Base-by-base conservation (phyloP, 2,113 vertebrate species). In the Lophius piscatorius region DNA sequence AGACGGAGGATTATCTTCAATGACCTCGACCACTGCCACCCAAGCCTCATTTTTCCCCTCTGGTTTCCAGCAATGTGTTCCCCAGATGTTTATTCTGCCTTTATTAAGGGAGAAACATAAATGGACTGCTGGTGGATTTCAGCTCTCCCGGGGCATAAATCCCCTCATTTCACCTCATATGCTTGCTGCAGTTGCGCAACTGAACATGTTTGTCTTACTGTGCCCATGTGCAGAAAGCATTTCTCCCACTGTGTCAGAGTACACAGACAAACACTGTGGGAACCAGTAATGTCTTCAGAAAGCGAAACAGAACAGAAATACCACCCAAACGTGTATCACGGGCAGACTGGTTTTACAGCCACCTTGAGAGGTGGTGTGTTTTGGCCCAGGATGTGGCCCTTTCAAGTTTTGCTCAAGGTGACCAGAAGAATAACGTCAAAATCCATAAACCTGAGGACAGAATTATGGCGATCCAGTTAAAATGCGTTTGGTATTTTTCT, bases 91-190 rank as follows among this genome's bases (percentile, higher is more conserved):
- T 82, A 80, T 63, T 57, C 81, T 41, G 68, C 63, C 61, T 82
- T 89, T 89, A 91, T 88, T 90, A 89, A 75, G 83, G 63, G 74
- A 78, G 78, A 81, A 84, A 85, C 87, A 86, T 90, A 86, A 90
- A 91, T 71, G 78, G 82, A 70, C 67, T 62, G 55, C 76, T 87
- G 82, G 74, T 83, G 78, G 80, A 28, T 67, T 81, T 80, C 45
- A 23, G 51, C 59, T 73, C 81, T 84, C 82, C 70, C 33, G 58
- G 72, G 78, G 84, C 63, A 83, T 70, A 80, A 87, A 89, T 86
- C 77, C 83, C 68, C 45, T 63, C 22, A 68, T 74, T 82, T 79
- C 72, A 78, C 79, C 78, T 88, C 72, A 73, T 45, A 41, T 58
- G 50, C 55, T 74, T 29, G 50, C 49, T 74, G 59, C 57, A 48